Evolutionary conservation across 1,140 invertebrate genomes (phyloP).

Genomic region (Diplogasteroides magnus): DNA sequence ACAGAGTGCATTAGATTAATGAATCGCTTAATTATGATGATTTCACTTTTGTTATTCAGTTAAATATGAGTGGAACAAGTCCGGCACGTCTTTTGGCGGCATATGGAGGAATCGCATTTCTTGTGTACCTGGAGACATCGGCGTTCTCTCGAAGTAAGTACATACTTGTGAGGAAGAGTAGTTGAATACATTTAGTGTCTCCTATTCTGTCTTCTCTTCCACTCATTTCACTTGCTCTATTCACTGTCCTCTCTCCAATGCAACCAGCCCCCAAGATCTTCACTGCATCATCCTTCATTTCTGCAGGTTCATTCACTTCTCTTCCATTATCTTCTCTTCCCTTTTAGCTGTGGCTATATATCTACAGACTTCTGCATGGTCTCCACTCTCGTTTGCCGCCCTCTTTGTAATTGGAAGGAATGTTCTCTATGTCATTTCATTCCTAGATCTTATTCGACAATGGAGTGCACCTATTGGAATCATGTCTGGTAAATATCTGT

Average conservation of each 20-base stretch:
- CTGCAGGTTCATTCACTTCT: not conserved
- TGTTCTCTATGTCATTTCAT: constrained; percentile 8
- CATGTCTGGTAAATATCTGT: not conserved
- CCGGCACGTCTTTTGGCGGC: not conserved
- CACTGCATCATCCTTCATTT: constrained; percentile 6
- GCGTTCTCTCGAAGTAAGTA: not conserved
- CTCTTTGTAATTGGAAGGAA: constrained; percentile 1
- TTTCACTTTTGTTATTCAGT: constrained; percentile 1
- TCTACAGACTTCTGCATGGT: constrained; percentile 1
- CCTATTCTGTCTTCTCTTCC: not conserved
- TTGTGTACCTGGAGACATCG: not conserved
- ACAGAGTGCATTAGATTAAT: too few relatives aligned
- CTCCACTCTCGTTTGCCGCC: not conserved
- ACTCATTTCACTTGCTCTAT: not conserved
- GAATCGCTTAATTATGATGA: too few relatives aligned
- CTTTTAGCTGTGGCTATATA: constrained; percentile 8
- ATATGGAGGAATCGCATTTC: not conserved
- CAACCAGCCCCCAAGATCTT: constrained; percentile 6
- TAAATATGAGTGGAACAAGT: not conserved
- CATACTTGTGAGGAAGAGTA: not conserved
- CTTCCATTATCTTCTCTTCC: not conserved
- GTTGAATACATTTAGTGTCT: not conserved
- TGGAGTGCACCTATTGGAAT: not conserved
- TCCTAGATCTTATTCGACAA: constrained; percentile 2
- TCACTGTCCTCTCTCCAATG: constrained; percentile 7